These are phyloP conservation scores for Typhlichthys subterraneus DNA, from an alignment of 2,797 vertebrate species.

Conservation along the genomic window DNA sequence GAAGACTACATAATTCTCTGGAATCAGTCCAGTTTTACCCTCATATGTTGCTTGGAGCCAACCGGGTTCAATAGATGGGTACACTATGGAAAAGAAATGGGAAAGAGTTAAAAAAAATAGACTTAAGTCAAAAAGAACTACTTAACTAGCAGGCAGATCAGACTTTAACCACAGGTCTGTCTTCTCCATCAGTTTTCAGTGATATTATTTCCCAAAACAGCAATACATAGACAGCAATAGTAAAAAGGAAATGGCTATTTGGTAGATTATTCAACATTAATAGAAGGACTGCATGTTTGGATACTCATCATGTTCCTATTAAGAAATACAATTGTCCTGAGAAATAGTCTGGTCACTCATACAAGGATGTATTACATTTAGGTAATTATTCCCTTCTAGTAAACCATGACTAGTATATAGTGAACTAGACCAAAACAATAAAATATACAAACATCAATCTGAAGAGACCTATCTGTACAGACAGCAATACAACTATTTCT, in stretches of 20 bases:
- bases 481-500: conserved; percentile 36
- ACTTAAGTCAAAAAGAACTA: conserved; percentile 11
- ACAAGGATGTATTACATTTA: neutral
- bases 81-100: conserved; percentile 75
- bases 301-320: conserved; percentile 20
- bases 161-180: neutral
- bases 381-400: neutral
- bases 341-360: neutral
- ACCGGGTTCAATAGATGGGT: conserved; percentile 92
- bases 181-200: neutral
- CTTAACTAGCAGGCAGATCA: neutral
- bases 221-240: neutral
- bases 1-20: conserved; percentile 94
- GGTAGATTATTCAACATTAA: conserved; percentile 17
- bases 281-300: conserved; percentile 15
- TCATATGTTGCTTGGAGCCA: conserved; percentile 95
- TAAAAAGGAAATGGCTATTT: neutral
- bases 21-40: conserved; percentile 92
- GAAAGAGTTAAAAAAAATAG: conserved; percentile 19
- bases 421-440: conserved; percentile 5
- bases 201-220: conserved; percentile 9
- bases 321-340: conserved; percentile 28
- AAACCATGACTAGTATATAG: neutral
- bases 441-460: too few species aligned
- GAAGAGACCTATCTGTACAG: neutral